Conservation (phyloP, 2,888 invertebrate genomes). For the Drosophila diplacantha region DNA sequence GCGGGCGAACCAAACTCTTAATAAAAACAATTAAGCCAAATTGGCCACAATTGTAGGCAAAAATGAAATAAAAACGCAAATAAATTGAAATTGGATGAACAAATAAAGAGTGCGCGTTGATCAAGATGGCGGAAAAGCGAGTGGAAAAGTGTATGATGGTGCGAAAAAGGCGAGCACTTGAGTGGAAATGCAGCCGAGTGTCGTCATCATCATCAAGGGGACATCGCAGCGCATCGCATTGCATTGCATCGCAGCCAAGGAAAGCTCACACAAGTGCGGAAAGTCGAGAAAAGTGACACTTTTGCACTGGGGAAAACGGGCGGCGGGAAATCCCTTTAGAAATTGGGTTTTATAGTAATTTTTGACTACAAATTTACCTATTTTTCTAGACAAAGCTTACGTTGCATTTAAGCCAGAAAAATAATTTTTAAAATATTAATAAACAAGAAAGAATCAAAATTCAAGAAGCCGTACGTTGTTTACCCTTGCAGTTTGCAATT, state of each 20-base stretch:
- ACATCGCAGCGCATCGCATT: conserved; percentile 9
- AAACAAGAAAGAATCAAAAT: no score
- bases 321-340: not conserved
- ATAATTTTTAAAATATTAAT: no score
- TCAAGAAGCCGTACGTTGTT: no score
- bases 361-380: no score
- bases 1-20: conserved; percentile 33
- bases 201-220: conserved; percentile 26
- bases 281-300: conserved; percentile 8
- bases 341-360: no score
- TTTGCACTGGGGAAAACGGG: conserved; percentile 1
- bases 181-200: conserved; percentile 46
- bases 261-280: conserved; percentile 28
- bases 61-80: conserved; percentile 24
- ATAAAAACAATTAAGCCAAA: conserved; percentile 63
- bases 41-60: conserved; percentile 52
- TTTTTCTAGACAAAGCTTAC: no score
- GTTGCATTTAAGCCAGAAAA: no score
- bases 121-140: conserved; percentile 19
- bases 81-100: conserved; percentile 20
- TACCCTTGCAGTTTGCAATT: no score
- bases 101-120: conserved; percentile 9
- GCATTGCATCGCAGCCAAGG: conserved; percentile 11
- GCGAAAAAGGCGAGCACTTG: conserved; percentile 30
- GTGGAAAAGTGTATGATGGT: conserved; percentile 18